Evolutionary conservation across 1,140 invertebrate genomes (phyloP), one percentile per base, ranked within the genome.

Genomic region (Drosophila bocki): DNA sequence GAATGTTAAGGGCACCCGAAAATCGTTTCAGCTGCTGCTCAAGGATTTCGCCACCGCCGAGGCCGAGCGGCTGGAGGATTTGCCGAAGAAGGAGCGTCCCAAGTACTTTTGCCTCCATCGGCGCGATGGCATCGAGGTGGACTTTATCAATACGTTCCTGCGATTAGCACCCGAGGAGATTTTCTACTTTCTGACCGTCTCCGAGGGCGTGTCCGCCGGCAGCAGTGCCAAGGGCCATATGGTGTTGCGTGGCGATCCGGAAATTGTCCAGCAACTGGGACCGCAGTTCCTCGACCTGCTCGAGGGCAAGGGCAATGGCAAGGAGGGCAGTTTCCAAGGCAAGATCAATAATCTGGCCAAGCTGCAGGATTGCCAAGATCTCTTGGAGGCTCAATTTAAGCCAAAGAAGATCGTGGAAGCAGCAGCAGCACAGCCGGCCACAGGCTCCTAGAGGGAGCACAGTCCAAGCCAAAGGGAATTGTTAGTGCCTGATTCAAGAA

Each of bases 91-190:
- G 3, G 93, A 94, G 1, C 93, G 92, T 42, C 95, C 95, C 5
- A 94, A 94, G 81, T 96, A 94, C 86, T 94, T 94, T 72, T 93
- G 93, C 45, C 92, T 95, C 78, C 95, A 94, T 92, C 95, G 95
- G 58, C 96, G 95, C 75, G 96, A 97, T 82, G 96, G 95, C 11
- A 84, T 93, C 48, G 96, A 96, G 68, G 93, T 94, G 37, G 96
- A 97, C 62, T 97, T 96, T 82, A 95, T 96, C 82, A 94, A 95
- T 72, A 94, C 93, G 51, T 93, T 96, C 45, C 93, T 96, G 15
- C 94, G 94, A 63, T 95, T 96, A 82, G 94, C 95, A 0, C 93
- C 95, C 75, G 94, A 94, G 51, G 92, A 90, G 6, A 93, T 95
- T 45, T 94, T 96, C 62, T 91, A 96, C 45, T 95, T 97, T 59